A percentile compares a stretch with the other conserved stretches of the same genome.
Conservation (phyloP, 2,888 invertebrate genomes). For the Phaedon cochleariae region DNA sequence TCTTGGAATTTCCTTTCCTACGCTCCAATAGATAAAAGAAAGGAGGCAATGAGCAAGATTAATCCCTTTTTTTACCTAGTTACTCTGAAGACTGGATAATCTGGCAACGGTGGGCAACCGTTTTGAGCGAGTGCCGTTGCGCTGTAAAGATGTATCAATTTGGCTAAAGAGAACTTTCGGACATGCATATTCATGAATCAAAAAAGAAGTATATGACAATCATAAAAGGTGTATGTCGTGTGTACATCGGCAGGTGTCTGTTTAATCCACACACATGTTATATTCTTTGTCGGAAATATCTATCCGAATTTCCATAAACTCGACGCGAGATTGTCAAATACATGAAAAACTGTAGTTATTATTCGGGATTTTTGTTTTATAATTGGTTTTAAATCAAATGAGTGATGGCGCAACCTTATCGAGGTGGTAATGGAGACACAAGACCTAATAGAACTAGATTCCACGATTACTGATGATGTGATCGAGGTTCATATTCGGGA, state of each 20-base stretch:
- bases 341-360: not conserved
- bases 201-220: not conserved
- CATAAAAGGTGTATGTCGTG: conserved; percentile 2
- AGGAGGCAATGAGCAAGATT: too few relatives aligned
- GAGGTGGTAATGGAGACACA: too few relatives aligned
- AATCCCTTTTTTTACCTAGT: too few relatives aligned
- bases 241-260: not conserved
- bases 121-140: not conserved
- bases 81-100: not conserved
- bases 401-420: too few relatives aligned
- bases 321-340: not conserved
- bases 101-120: not conserved
- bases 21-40: too few relatives aligned
- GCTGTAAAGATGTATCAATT: not conserved
- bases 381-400: not conserved
- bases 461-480: too few relatives aligned
- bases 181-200: not conserved
- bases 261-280: not conserved
- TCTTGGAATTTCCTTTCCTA: too few relatives aligned
- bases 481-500: too few relatives aligned
- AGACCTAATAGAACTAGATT: too few relatives aligned
- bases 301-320: not conserved
- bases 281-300: not conserved
- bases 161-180: not conserved
- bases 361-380: not conserved